phyloP scores from a whole-genome alignment of 2,797 vertebrate species.

The Tiaroga cobitis region DNA sequence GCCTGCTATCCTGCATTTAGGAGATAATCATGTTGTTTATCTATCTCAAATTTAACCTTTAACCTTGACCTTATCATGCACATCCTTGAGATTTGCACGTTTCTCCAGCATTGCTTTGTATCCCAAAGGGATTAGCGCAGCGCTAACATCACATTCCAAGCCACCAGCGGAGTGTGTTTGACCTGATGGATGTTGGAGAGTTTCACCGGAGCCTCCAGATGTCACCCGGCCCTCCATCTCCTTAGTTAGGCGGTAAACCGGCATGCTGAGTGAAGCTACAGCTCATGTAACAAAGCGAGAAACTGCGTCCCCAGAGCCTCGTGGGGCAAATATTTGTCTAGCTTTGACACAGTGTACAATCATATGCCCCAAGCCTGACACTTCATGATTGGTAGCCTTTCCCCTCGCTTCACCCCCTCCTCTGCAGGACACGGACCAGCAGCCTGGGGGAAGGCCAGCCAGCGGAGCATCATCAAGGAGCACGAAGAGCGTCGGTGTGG shows the following conservation, averaged over 20 bases:
- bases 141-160: slow-evolving; percentile 34
- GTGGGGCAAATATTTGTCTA: slow-evolving; percentile 72
- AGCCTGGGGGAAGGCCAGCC: slow-evolving; percentile 57
- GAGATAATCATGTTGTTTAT: slow-evolving; percentile 11
- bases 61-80: slow-evolving; percentile 26
- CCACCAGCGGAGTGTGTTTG: slow-evolving; percentile 45
- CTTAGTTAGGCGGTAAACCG: slow-evolving; percentile 36
- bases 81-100: slow-evolving; percentile 7
- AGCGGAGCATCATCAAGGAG: slow-evolving; percentile 56
- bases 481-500: slow-evolving; percentile 36
- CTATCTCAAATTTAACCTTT: slow-evolving; percentile 16
- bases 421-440: slow-evolving; percentile 55
- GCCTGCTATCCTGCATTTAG: background rate
- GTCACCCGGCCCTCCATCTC: slow-evolving; percentile 46
- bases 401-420: slow-evolving; percentile 43
- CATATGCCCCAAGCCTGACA: slow-evolving; percentile 75
- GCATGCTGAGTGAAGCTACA: slow-evolving; percentile 48
- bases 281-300: slow-evolving; percentile 48
- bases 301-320: slow-evolving; percentile 68
- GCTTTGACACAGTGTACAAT: slow-evolving; percentile 77
- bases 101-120: background rate
- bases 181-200: slow-evolving; percentile 49
- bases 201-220: slow-evolving; percentile 43
- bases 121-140: slow-evolving; percentile 29
- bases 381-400: slow-evolving; percentile 76